phyloP scores from a whole-genome alignment of 2,888 invertebrate genomes.

The Andrena dorsata region DNA sequence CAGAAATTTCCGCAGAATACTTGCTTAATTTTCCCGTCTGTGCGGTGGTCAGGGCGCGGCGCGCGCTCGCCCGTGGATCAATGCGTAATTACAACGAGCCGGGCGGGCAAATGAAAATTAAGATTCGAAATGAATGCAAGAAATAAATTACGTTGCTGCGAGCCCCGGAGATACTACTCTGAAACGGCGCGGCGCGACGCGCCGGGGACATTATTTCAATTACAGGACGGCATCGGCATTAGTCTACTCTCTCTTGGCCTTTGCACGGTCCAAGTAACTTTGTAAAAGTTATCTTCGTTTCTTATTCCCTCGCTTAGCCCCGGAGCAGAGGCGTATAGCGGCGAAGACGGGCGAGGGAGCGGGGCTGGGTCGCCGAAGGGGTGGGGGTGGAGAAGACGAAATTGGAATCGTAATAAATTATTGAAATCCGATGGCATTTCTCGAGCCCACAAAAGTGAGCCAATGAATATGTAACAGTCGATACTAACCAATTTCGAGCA shows the following conservation, averaged over 20 bases:
- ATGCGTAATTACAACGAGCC: constrained; percentile 71
- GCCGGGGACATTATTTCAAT: constrained; percentile 70
- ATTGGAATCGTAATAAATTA: constrained; percentile 72
- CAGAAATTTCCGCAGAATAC: constrained; percentile 57
- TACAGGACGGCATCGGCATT: constrained; percentile 61
- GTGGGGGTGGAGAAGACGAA: constrained; percentile 9
- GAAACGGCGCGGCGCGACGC: constrained; percentile 34
- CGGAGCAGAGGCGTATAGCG: constrained; percentile 15
- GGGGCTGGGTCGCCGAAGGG: neutral
- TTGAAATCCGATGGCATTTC: constrained; percentile 68
- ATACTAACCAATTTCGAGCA: constrained; percentile 66
- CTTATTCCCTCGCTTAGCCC: constrained; percentile 45
- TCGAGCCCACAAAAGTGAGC: constrained; percentile 24
- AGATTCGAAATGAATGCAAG: constrained; percentile 71
- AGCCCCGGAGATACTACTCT: constrained; percentile 53
- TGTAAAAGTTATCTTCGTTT: constrained; percentile 61
- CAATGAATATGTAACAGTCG: constrained; percentile 73
- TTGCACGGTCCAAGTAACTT: constrained; percentile 66
- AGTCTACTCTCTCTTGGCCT: constrained; percentile 58
- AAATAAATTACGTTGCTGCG: constrained; percentile 69
- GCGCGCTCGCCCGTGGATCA: constrained; percentile 51
- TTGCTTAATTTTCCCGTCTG: constrained; percentile 43
- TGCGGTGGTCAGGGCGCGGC: neutral
- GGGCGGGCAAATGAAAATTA: constrained; percentile 69
- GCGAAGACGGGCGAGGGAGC: neutral